phyloP scores from a whole-genome alignment of 2,113 vertebrate species.

The Gracilinanus agilis region DNA sequence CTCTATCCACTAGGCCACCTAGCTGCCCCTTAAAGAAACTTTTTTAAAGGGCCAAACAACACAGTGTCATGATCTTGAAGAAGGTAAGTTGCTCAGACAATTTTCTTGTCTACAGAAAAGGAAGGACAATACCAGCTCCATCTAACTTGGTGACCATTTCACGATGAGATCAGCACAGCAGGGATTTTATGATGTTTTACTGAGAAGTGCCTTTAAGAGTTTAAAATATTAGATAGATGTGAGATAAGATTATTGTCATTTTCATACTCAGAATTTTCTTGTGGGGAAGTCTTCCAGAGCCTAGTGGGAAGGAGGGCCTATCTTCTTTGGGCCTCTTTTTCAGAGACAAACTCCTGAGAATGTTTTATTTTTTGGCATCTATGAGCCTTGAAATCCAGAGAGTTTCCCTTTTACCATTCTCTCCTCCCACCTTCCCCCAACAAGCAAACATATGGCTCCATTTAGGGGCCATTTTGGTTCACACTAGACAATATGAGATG shows the following conservation, averaged over 20 bases:
- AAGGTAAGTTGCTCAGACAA: background rate
- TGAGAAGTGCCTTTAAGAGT: background rate
- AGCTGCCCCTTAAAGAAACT: too few species aligned
- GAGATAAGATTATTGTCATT: conserved; percentile 27
- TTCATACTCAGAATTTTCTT: background rate
- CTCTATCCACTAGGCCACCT: too few species aligned
- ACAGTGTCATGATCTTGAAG: background rate
- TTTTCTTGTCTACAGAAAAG: background rate
- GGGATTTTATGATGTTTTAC: background rate
- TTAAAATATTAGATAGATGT: background rate
- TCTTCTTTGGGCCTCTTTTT: background rate
- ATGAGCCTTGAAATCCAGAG: background rate
- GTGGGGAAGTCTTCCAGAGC: background rate
- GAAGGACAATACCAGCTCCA: background rate
- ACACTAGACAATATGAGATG: conserved; percentile 79
- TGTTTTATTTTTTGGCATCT: background rate
- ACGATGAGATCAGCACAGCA: background rate
- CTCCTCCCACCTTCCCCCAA: background rate
- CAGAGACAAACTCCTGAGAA: background rate
- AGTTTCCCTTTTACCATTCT: background rate
- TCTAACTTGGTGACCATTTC: background rate
- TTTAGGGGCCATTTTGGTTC: conserved; percentile 81
- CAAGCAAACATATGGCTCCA: conserved; percentile 79
- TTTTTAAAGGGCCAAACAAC: background rate
- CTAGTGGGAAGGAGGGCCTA: background rate